phyloP scores from a whole-genome alignment of 2,113 vertebrate genomes.

The Thalassarche chlororhynchos region DNA sequence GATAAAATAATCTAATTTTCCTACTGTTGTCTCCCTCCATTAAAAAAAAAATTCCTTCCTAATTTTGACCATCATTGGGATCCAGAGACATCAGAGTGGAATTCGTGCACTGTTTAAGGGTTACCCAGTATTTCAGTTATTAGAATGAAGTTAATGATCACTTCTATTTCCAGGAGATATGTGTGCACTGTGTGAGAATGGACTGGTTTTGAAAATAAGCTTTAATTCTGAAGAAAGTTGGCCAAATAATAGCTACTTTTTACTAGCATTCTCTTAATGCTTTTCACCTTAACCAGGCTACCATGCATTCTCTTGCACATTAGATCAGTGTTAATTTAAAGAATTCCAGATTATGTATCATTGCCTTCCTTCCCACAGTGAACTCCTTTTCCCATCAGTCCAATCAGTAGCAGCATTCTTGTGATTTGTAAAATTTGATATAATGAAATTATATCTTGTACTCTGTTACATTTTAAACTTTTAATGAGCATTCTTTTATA shows the following conservation, averaged over 20 bases:
- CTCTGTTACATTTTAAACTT: background rate
- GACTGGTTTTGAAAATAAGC: background rate
- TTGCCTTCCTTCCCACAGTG: background rate
- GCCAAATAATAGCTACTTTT: background rate
- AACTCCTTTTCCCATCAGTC: background rate
- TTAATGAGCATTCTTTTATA: background rate
- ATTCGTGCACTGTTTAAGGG: background rate
- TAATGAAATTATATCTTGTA: background rate
- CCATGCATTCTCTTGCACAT: background rate
- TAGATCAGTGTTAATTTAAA: background rate
- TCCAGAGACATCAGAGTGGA: background rate
- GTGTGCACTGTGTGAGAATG: background rate
- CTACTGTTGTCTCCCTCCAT: background rate
- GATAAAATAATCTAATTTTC: background rate
- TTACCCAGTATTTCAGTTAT: background rate
- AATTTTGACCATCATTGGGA: background rate
- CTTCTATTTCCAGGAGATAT: background rate
- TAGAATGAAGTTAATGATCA: background rate
- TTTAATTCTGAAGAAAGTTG: background rate
- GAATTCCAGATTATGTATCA: background rate
- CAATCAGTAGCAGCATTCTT: background rate
- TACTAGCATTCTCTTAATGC: background rate
- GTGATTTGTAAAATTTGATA: background rate
- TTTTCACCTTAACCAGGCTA: background rate
- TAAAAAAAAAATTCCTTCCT: background rate